Evolutionary conservation across 2,888 invertebrate species (phyloP).

Genomic region (Acleris emargana): DNA sequence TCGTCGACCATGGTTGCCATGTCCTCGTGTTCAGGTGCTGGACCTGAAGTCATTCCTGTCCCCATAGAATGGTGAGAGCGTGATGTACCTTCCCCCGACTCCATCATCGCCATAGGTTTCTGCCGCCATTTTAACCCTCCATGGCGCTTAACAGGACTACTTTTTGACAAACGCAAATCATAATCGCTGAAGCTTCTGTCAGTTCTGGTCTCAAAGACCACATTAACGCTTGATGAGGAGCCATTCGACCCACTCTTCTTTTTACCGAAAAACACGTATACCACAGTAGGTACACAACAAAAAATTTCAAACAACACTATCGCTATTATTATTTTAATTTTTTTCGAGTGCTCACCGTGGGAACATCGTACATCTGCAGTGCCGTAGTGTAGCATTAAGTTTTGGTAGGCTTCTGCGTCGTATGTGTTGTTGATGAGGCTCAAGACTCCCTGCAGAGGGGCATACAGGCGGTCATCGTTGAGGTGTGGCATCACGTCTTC

Average conservation of each 20-base stretch:
- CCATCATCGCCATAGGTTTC: constrained; percentile 5
- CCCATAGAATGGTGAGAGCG: neutral
- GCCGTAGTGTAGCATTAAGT: neutral
- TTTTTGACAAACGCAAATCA: neutral
- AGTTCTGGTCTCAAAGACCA: neutral
- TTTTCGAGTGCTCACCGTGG: constrained; percentile 47
- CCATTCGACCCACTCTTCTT: constrained; percentile 1
- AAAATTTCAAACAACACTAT: constrained; percentile 63
- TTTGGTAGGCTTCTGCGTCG: neutral
- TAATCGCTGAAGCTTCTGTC: neutral
- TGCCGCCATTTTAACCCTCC: neutral
- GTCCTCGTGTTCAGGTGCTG: neutral
- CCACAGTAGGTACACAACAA: constrained; percentile 60
- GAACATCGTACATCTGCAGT: neutral
- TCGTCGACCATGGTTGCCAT: constrained; percentile 12
- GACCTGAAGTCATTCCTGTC: neutral
- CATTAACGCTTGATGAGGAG: neutral
- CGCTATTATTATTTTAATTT: constrained; percentile 54
- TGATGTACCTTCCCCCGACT: constrained; percentile 1
- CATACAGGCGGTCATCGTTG: constrained; percentile 84
- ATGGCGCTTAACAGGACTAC: neutral
- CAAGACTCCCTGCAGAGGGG: constrained; percentile 79
- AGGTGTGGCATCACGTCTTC: constrained; percentile 80
- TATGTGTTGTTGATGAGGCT: constrained; percentile 56
- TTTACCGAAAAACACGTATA: constrained; percentile 42